These are phyloP conservation scores for Yoshiicerus persimilis DNA, from an alignment of 1,140 invertebrate genomes.

Conservation along the genomic window DNA sequence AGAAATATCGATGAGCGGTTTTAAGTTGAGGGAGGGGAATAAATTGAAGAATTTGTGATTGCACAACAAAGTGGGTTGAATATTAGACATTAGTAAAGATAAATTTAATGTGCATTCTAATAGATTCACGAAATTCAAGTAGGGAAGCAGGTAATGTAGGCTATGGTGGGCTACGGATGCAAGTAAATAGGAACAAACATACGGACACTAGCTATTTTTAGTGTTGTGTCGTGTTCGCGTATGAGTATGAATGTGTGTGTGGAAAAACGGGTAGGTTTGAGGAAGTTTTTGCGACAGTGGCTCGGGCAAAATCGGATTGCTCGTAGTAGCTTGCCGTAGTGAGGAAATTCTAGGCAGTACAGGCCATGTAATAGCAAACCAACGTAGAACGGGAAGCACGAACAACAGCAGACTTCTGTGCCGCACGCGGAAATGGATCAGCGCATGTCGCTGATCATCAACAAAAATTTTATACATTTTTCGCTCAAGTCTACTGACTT, in stretches of 20 bases:
- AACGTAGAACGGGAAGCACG: background rate
- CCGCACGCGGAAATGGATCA: constrained; percentile 20
- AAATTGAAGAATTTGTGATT: constrained; percentile 14
- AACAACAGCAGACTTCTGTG: constrained; percentile 27
- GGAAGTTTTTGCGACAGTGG: constrained; percentile 43
- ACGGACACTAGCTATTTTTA: constrained; percentile 48
- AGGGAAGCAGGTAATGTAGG: constrained; percentile 11
- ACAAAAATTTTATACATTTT: constrained; percentile 40
- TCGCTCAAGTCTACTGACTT: background rate
- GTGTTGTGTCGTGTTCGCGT: constrained; percentile 34
- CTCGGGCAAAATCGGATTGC: constrained; percentile 38
- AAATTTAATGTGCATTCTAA: constrained; percentile 23
- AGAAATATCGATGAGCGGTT: background rate
- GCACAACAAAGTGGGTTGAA: background rate
- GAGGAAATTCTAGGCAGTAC: background rate
- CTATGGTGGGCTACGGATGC: background rate
- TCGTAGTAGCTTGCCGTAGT: constrained; percentile 8
- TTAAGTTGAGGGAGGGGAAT: background rate
- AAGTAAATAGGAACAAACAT: constrained; percentile 30
- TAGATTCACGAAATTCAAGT: background rate
- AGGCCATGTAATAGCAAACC: background rate
- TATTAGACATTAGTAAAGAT: background rate
- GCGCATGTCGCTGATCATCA: constrained; percentile 38
- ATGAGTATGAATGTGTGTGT: constrained; percentile 42
- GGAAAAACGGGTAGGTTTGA: constrained; percentile 39